Conservation (phyloP, 64 coral and sea anemone species). For the Montipora capricornis region DNA sequence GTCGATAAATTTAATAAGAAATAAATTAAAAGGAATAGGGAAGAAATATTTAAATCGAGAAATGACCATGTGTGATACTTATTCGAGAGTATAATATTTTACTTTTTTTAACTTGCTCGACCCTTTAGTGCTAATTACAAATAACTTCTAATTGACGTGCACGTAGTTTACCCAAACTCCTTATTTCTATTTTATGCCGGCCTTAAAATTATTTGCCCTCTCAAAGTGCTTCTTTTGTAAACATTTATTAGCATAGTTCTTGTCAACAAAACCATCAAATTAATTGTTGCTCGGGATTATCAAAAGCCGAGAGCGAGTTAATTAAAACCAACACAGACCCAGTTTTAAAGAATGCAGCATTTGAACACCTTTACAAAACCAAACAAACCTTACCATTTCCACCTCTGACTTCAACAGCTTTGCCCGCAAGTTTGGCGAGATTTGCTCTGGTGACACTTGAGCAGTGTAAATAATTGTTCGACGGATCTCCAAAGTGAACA, state of each 20-base stretch:
- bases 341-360: not conserved
- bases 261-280: not conserved
- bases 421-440: slow-evolving; percentile 65
- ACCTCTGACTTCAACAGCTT: slow-evolving; percentile 76
- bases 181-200: too few species aligned
- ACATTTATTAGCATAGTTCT: not conserved
- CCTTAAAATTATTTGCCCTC: too few species aligned
- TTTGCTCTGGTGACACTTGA: slow-evolving; percentile 80
- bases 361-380: not conserved
- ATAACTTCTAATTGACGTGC: too few species aligned
- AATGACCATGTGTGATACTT: too few species aligned
- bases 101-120: too few species aligned
- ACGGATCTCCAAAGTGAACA: slow-evolving; percentile 68
- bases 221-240: not conserved
- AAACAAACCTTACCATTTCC: slow-evolving; percentile 77
- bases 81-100: too few species aligned
- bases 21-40: too few species aligned
- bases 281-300: not conserved
- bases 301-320: not conserved
- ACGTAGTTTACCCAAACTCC: too few species aligned
- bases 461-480: slow-evolving; percentile 75
- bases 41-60: too few species aligned
- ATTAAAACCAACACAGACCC: not conserved
- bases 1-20: too few species aligned
- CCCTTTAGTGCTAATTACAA: too few species aligned